Percentiles rank a stretch among this genome's conserved stretches.
These are phyloP conservation scores for Homarus gammarus DNA, from an alignment of 2,888 invertebrate species.

Conservation along the genomic window DNA sequence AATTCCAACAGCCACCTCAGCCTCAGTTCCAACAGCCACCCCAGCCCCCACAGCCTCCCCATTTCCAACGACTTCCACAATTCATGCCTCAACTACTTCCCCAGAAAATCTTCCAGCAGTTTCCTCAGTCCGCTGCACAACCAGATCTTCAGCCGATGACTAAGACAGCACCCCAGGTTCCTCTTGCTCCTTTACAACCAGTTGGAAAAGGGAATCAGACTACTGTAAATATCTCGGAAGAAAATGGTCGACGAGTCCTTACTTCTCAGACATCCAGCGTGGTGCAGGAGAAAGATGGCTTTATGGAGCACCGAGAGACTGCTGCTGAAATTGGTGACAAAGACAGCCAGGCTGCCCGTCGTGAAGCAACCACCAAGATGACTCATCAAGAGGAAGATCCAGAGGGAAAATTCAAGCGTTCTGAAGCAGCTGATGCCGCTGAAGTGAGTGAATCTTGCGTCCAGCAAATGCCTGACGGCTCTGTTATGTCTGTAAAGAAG, in stretches of 20 bases:
- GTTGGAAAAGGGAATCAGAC: conserved; percentile 65
- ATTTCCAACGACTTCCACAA: not conserved
- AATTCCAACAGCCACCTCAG: conserved; percentile 15
- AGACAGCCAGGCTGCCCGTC: conserved; percentile 71
- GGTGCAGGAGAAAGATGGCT: conserved; percentile 71
- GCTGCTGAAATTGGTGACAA: conserved; percentile 72
- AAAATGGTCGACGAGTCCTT: conserved; percentile 68
- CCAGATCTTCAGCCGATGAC: not conserved
- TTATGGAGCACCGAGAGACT: conserved; percentile 70
- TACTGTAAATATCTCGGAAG: conserved; percentile 64
- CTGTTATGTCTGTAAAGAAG: conserved; percentile 73
- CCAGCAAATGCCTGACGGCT: conserved; percentile 71
- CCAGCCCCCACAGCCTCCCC: conserved; percentile 1
- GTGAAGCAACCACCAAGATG: conserved; percentile 69
- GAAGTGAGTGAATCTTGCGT: conserved; percentile 74
- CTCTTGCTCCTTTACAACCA: not conserved
- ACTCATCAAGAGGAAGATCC: conserved; percentile 67
- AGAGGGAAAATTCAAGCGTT: conserved; percentile 68
- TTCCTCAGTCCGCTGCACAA: not conserved
- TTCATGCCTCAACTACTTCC: not conserved
- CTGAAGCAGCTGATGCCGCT: conserved; percentile 72
- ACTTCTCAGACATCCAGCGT: conserved; percentile 73
- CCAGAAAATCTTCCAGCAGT: conserved; percentile 5
- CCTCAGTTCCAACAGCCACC: conserved; percentile 19
- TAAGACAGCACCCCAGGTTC: conserved; percentile 5